Percentiles rank a stretch among this genome's conserved stretches.
Conservation (phyloP, 2,888 invertebrate genomes). For the Branchipolynoe longqiensis region DNA sequence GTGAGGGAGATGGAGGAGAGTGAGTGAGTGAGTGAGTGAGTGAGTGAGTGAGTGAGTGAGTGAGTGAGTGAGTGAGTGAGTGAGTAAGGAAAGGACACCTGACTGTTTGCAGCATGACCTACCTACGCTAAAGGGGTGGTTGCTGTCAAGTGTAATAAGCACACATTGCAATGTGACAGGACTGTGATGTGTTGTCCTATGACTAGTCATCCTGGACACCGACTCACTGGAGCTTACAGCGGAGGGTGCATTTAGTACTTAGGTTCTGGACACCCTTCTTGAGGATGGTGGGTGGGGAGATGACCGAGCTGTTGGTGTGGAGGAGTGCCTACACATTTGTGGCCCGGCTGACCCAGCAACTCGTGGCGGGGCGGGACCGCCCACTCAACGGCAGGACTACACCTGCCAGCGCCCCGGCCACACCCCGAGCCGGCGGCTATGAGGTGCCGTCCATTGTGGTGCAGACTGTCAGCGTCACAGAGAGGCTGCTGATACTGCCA, state of each 20-base stretch:
- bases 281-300: constrained; percentile 26
- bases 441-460: too few relatives aligned
- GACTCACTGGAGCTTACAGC: not conserved
- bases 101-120: not conserved
- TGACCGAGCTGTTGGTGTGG: constrained; percentile 36
- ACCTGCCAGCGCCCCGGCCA: not conserved
- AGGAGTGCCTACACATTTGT: constrained; percentile 29
- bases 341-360: constrained; percentile 27
- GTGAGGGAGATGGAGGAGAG: too few relatives aligned
- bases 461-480: not conserved
- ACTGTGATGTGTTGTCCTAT: not conserved
- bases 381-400: not conserved
- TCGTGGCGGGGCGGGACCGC: not conserved
- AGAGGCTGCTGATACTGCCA: too few relatives aligned
- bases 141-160: not conserved
- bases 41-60: too few relatives aligned
- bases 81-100: too few relatives aligned
- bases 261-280: not conserved
- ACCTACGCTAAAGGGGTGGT: not conserved
- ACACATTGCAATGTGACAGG: not conserved
- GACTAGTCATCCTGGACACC: not conserved
- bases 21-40: too few relatives aligned
- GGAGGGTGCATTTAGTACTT: too few relatives aligned
- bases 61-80: too few relatives aligned
- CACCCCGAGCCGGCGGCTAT: too few relatives aligned